phyloP scores from a whole-genome alignment of 2,113 vertebrate genomes.

The Hydrochoerus hydrochaeris region DNA sequence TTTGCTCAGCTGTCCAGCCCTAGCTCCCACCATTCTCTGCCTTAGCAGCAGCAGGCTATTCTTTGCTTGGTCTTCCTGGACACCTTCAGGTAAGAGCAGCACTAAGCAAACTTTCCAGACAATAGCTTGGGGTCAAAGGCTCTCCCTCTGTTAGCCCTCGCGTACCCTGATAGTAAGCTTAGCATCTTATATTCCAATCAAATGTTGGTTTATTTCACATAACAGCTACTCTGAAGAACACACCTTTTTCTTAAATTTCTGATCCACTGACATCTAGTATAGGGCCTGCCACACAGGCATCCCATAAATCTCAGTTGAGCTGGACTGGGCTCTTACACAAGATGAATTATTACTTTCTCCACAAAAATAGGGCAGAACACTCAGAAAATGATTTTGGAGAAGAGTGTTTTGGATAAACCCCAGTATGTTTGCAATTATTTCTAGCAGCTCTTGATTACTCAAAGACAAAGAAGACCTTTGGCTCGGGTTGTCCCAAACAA shows the following conservation, averaged over 20 bases:
- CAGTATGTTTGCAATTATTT: constrained; percentile 70
- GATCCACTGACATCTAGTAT: background rate
- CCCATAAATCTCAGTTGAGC: background rate
- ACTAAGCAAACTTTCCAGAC: background rate
- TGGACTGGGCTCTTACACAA: background rate
- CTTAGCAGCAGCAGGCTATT: background rate
- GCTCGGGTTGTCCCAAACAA: constrained; percentile 48
- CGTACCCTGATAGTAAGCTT: too few species aligned
- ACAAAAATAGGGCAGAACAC: constrained; percentile 68
- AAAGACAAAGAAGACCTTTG: constrained; percentile 59
- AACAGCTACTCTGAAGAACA: background rate
- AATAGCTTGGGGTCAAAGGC: background rate
- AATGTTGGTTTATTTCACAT: background rate
- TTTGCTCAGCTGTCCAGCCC: background rate
- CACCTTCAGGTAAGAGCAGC: background rate
- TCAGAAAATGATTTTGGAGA: constrained; percentile 64
- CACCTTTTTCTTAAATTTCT: background rate
- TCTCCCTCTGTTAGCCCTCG: background rate
- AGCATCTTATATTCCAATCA: background rate
- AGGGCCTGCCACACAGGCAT: background rate
- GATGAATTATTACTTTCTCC: constrained; percentile 50
- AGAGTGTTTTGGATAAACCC: constrained; percentile 65
- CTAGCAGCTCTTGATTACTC: constrained; percentile 68
- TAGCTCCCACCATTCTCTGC: background rate
- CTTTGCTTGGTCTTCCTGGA: background rate